These are phyloP conservation scores for Planococcus citri DNA, from an alignment of 1,140 invertebrate species.

Conservation along the genomic window DNA sequence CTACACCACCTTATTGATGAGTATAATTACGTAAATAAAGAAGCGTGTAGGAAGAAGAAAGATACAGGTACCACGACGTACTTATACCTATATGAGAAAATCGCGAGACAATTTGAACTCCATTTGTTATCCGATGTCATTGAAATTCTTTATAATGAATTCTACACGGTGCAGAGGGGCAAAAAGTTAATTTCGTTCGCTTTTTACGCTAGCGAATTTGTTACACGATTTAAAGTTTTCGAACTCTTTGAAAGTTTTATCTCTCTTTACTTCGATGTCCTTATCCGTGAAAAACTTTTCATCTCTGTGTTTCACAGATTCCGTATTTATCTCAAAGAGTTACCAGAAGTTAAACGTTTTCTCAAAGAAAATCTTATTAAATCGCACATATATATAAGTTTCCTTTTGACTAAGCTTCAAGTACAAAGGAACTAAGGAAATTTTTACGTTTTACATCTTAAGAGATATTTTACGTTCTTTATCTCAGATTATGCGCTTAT, in stretches of 20 bases:
- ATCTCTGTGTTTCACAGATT: neutral
- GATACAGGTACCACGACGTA: too few relatives aligned
- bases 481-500: constrained; percentile 1
- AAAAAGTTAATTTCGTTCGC: constrained; percentile 6
- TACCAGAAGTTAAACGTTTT: constrained; percentile 19
- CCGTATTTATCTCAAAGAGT: constrained; percentile 12
- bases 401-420: constrained; percentile 2
- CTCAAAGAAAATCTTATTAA: constrained; percentile 20
- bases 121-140: neutral
- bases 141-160: neutral
- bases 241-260: constrained; percentile 3
- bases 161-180: neutral
- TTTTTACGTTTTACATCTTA: neutral
- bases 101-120: neutral
- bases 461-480: neutral
- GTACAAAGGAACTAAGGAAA: neutral
- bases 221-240: constrained; percentile 3
- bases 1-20: too few relatives aligned
- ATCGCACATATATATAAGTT: constrained; percentile 16
- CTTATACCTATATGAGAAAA: neutral
- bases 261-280: constrained; percentile 6
- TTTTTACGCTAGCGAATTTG: neutral
- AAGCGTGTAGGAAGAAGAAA: too few relatives aligned
- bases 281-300: constrained; percentile 7
- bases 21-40: too few relatives aligned